A percentile compares a stretch with the other conserved stretches of the same genome.
Conservation (phyloP, 2,888 invertebrate genomes). For the Microctonus hyperodae region DNA sequence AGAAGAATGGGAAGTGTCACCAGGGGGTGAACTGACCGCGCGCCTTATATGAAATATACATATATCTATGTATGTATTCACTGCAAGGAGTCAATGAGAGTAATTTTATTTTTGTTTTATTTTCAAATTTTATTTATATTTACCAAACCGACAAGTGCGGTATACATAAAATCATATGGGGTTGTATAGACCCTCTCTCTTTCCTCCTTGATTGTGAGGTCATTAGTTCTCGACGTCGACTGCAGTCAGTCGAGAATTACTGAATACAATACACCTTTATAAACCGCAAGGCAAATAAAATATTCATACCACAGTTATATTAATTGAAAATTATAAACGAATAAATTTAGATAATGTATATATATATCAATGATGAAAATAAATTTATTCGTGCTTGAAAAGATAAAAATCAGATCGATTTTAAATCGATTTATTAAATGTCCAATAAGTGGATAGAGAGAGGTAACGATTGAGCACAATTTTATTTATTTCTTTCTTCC, state of each 20-base stretch:
- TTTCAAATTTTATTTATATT: conserved; percentile 37
- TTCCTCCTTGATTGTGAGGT: conserved; percentile 40
- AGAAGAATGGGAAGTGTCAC: conserved; percentile 63
- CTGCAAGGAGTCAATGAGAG: conserved; percentile 47
- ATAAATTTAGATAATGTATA: background rate
- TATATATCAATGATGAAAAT: background rate
- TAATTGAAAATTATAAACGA: conserved; percentile 3
- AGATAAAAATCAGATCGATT: conserved; percentile 19
- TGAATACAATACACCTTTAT: background rate
- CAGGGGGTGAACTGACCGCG: conserved; percentile 56
- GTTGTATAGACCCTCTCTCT: conserved; percentile 18
- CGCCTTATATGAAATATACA: conserved; percentile 37
- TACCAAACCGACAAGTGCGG: conserved; percentile 42
- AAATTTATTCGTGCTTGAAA: conserved; percentile 13
- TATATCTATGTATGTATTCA: conserved; percentile 36
- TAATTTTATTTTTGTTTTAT: conserved; percentile 43
- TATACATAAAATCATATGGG: conserved; percentile 22
- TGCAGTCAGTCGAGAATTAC: conserved; percentile 37
- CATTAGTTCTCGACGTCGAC: conserved; percentile 60
- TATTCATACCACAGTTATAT: background rate
- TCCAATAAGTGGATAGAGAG: conserved; percentile 3
- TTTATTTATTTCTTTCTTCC: background rate
- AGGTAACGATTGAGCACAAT: background rate
- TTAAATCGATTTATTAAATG: conserved; percentile 30
- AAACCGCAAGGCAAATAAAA: background rate